Conservation (phyloP, 2,888 invertebrate genomes). For the Rhopalosiphum nymphaeae region DNA sequence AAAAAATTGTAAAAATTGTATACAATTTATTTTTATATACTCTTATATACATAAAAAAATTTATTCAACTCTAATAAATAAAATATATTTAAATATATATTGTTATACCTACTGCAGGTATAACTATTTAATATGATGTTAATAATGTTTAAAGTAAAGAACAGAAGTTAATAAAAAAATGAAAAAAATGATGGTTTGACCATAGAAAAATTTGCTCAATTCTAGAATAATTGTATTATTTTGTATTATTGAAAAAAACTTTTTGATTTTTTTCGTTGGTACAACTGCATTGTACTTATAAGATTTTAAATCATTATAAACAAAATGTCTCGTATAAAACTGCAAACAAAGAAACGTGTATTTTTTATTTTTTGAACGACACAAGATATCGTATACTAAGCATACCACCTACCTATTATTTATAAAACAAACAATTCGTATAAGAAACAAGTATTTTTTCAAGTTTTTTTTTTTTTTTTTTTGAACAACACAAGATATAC, state of each 20-base stretch:
- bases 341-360: background rate
- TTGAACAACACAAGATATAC: background rate
- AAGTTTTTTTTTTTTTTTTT: background rate
- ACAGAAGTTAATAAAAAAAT: too few relatives aligned
- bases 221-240: background rate
- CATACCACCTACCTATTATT: background rate
- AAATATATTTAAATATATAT: background rate
- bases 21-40: too few relatives aligned
- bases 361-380: constrained; percentile 1
- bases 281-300: background rate
- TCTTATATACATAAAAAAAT: background rate
- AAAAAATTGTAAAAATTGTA: background rate
- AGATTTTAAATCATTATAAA: background rate
- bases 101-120: background rate
- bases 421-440: background rate
- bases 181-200: too few relatives aligned
- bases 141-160: background rate
- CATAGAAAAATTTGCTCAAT: background rate
- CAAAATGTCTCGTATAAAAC: background rate
- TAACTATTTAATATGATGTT: background rate
- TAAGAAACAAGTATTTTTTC: background rate
- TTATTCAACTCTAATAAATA: background rate
- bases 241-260: background rate
- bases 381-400: background rate
- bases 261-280: background rate